Percentiles rank a stretch among this genome's conserved stretches.
These are phyloP conservation scores for Hecatera dysodea DNA, from an alignment of 2,888 invertebrate genomes.

Conservation along the genomic window DNA sequence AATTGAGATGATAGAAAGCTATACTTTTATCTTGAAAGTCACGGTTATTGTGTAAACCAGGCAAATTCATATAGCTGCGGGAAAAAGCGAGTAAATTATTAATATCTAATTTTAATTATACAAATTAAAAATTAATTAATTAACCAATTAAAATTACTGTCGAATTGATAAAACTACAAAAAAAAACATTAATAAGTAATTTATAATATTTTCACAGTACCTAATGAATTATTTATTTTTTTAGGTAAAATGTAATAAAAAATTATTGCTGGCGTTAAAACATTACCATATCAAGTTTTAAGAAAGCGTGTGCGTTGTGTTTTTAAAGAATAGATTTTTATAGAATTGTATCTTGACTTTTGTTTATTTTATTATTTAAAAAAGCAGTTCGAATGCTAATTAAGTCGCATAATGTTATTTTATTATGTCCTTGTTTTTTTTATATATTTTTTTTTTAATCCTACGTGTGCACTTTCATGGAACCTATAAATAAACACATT, in stretches of 20 bases:
- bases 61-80: too few species aligned
- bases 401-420: background rate
- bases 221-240: constrained; percentile 30
- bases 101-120: background rate
- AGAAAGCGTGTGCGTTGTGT: constrained; percentile 14
- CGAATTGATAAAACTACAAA: background rate
- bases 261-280: constrained; percentile 11
- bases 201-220: background rate
- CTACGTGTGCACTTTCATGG: background rate
- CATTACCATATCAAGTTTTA: constrained; percentile 11
- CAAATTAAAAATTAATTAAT: background rate
- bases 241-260: background rate
- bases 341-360: background rate
- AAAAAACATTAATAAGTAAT: background rate
- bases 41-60: too few species aligned
- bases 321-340: constrained; percentile 1
- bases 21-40: too few species aligned
- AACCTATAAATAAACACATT: too few species aligned
- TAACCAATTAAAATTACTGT: background rate
- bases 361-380: background rate
- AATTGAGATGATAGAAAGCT: too few species aligned
- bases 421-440: too few species aligned
- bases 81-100: background rate
- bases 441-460: constrained; percentile 18
- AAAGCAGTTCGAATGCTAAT: constrained; percentile 33